Evolutionary conservation across 2,797 vertebrate species (phyloP), one percentile per base, ranked within the genome.

Genomic region (Brachyalestes nurse): DNA sequence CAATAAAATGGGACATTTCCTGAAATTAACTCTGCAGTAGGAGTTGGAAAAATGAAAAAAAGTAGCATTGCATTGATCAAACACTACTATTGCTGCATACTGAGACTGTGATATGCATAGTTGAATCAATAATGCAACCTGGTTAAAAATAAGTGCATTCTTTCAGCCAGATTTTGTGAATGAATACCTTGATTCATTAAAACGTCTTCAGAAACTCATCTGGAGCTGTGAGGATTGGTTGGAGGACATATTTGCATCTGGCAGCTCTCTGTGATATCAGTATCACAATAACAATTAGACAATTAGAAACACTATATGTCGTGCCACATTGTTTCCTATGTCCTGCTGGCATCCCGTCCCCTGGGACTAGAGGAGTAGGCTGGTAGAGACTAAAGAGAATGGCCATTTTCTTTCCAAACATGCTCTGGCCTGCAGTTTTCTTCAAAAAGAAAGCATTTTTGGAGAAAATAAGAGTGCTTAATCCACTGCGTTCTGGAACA

Each of bases 401-500:
- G 77, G 64, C n/a, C 34, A 17, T 60, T 69, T 19, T 28, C 21
- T 69, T 69, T 38, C 16, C 34, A 60, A 74, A 58, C 47, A 21
- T 78, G 25, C 62, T 64, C 49, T 25, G 47, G 64, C 45, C 75
- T 73, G 60, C 49, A 51, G 38, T 23, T 67, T 60, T 61, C 51
- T n/a, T 61, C n/a, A 64, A 38, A 76, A 62, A 74, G 55, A 60
- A 70, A n/a, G 38, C 25, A 19, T 47, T 80, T 70, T 71, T 28
- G 17, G 21, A 75, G 25, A 75, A 69, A 75, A 75, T 61, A 6
- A 55, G 34, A 62, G 38, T 34, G 38, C 53, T 76, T 77, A 69
- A 77, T 82, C 5, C 19, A n/a, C 42, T 78, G 53, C 49, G 69
- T 72, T 55, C 21, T 28, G 72, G 64, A 65, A 77, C 67, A 77